Percentiles rank a stretch among this genome's conserved stretches.
phyloP scores from a whole-genome alignment of 2,797 vertebrate genomes.

The Diplodus sargus region DNA sequence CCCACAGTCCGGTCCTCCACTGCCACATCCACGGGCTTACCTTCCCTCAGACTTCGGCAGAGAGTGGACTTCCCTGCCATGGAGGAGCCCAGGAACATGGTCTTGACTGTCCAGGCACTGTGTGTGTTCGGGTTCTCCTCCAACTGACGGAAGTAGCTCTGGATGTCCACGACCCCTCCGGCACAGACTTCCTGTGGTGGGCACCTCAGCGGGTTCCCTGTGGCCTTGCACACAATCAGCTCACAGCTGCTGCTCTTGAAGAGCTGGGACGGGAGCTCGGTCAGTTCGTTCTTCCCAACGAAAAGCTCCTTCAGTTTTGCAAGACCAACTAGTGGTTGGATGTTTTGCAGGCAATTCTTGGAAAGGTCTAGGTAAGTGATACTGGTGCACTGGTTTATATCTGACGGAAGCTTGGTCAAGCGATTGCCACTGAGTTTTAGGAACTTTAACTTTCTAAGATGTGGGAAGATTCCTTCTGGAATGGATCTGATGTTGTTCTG shows the following conservation, averaged over 20 bases:
- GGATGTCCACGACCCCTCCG: constrained; percentile 82
- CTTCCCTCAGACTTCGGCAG: constrained; percentile 78
- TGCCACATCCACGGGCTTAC: constrained; percentile 64
- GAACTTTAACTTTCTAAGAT: constrained; percentile 75
- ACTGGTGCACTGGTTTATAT: constrained; percentile 75
- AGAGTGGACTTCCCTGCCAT: constrained; percentile 86
- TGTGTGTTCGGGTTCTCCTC: constrained; percentile 58
- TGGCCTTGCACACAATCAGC: constrained; percentile 76
- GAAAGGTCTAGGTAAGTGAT: constrained; percentile 83
- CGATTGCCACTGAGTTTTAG: constrained; percentile 81
- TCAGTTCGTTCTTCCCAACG: constrained; percentile 80
- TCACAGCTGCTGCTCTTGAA: constrained; percentile 67
- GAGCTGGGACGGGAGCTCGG: constrained; percentile 75
- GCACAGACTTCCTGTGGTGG: constrained; percentile 83
- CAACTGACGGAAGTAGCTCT: constrained; percentile 82
- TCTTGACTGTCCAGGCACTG: constrained; percentile 80
- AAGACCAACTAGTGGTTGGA: constrained; percentile 75
- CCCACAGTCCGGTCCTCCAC: constrained; percentile 79
- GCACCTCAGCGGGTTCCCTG: constrained; percentile 77
- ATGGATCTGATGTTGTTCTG: constrained; percentile 83
- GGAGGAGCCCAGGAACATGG: constrained; percentile 85
- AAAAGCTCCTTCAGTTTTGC: constrained; percentile 74
- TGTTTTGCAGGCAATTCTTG: constrained; percentile 77
- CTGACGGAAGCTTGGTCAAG: constrained; percentile 75
- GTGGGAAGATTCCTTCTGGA: constrained; percentile 75